Evolutionary conservation across 1,140 invertebrate genomes (phyloP).

Genomic region (Neoseiulus cucumeris): DNA sequence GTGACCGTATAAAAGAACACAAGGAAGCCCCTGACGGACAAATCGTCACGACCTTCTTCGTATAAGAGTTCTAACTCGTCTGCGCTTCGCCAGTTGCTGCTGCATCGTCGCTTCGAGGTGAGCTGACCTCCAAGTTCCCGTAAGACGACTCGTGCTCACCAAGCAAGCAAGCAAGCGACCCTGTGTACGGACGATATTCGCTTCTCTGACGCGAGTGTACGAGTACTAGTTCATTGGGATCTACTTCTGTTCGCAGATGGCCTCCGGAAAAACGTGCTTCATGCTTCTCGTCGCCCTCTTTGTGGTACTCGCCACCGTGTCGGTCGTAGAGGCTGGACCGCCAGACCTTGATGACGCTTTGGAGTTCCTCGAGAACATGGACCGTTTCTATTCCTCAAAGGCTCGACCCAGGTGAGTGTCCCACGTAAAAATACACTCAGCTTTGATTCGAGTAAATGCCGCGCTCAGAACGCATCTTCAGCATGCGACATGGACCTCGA

Average conservation of each 20-base stretch:
- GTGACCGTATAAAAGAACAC: too few species aligned
- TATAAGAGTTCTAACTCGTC: too few species aligned
- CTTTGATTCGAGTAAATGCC: too few species aligned
- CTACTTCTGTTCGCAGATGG: neutral
- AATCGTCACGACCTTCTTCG: too few species aligned
- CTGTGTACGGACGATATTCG: neutral
- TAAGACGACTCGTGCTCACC: neutral
- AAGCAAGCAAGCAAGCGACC: neutral
- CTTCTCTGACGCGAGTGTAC: too few species aligned
- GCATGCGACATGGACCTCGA: too few species aligned
- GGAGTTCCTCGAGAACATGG: neutral
- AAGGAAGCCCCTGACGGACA: too few species aligned
- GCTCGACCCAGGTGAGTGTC: slow-evolving; percentile 2
- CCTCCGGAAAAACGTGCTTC: neutral
- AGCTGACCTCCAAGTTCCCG: neutral
- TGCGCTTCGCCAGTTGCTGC: neutral
- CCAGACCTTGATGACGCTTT: neutral
- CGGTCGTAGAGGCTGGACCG: neutral
- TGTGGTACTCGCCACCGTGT: neutral
- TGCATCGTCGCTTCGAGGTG: neutral
- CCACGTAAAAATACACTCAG: neutral
- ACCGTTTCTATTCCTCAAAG: slow-evolving; percentile 5
- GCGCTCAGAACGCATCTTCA: too few species aligned
- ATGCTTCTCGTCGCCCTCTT: neutral
- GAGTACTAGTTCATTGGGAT: neutral